Base-by-base conservation (phyloP, 2,797 vertebrate genomes). In the Molossus alvarezi region DNA sequence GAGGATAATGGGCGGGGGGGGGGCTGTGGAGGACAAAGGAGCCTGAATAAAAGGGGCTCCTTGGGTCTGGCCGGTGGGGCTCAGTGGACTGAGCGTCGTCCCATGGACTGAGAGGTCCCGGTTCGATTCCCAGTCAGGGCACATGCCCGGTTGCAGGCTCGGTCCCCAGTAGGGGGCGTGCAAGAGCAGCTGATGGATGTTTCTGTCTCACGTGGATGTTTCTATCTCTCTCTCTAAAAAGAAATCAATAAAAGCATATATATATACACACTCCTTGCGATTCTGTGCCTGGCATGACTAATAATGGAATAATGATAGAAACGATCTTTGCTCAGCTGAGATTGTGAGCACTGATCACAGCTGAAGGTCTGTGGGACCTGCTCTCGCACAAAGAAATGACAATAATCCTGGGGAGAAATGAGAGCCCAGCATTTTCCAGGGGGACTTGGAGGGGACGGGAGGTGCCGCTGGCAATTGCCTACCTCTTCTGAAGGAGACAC, bases 321-420 rank as follows among this genome's bases (percentile, higher is more conserved):
- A 27, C 14, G 41, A 85, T 76, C 57, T 89, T 73, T 83, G 48
- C 90, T 94, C 6, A 0, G n/a, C 13, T 29, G 23, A 88, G 62
- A 81, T 91, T 77, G 67, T 73, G 67, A 84, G 77, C 58, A 33
- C 41, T 57, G 37, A 55, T 77, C 20, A 84, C 9, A 71, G 33
- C 9, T 7, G 37, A 86, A 72, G 45, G 75, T 80, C 82, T 73
- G 29, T 13, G 37, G 79, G 73, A 82, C 17, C 41, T 76, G 15
- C 58, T 90, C 45, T 21, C 81, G 55, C 29, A 55, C 53, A 80
- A 77, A 41, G 57, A 88, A 94, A 90, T 81, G 84, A 82, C 85
- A 92, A 64, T 69, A 93, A 93, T 85, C 72, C 80, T 25, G 72
- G 75, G 51, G 64, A 81, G 5, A 67, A 67, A 33, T 45, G 67